These are phyloP conservation scores for Forbesichthys agassizii DNA, from an alignment of 2,113 vertebrate genomes.

Conservation along the genomic window DNA sequence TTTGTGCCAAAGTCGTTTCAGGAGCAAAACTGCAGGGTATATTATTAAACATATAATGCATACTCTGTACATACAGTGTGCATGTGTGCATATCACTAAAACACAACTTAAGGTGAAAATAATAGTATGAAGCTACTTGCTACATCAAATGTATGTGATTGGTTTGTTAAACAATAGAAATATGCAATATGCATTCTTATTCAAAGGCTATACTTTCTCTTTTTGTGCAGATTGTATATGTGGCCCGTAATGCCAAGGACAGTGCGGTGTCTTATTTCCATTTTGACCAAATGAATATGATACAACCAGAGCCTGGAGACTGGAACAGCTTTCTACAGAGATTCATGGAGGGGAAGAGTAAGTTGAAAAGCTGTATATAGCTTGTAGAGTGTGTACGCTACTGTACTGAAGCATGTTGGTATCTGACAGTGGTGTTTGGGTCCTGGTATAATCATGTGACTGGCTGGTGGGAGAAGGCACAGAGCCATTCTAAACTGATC, in stretches of 20 bases:
- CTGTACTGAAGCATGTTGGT: not conserved
- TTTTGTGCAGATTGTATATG: conserved; percentile 77
- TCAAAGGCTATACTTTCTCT: not conserved
- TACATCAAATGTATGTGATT: not conserved
- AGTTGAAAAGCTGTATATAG: not conserved
- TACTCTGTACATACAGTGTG: no score
- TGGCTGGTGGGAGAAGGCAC: conserved; percentile 82
- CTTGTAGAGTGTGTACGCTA: not conserved
- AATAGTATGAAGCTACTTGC: not conserved
- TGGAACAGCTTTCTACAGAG: conserved; percentile 77
- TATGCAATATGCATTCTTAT: no score
- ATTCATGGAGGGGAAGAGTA: conserved; percentile 78
- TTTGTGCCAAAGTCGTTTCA: conserved; percentile 80
- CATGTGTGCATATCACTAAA: no score
- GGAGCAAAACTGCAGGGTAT: conserved; percentile 83
- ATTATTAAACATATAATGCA: not conserved
- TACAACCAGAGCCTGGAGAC: conserved; percentile 76
- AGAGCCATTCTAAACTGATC: conserved; percentile 71
- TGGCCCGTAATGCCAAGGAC: conserved; percentile 88
- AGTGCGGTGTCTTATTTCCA: conserved; percentile 85
- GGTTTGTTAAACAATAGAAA: not conserved
- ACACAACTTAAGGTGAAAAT: not conserved
- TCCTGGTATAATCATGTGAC: conserved; percentile 83
- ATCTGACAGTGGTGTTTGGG: conserved; percentile 72
- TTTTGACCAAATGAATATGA: conserved; percentile 81